A percentile compares a stretch with the other conserved stretches of the same genome.
phyloP scores from a whole-genome alignment of 2,113 vertebrate species.

The Rhea pennata region DNA sequence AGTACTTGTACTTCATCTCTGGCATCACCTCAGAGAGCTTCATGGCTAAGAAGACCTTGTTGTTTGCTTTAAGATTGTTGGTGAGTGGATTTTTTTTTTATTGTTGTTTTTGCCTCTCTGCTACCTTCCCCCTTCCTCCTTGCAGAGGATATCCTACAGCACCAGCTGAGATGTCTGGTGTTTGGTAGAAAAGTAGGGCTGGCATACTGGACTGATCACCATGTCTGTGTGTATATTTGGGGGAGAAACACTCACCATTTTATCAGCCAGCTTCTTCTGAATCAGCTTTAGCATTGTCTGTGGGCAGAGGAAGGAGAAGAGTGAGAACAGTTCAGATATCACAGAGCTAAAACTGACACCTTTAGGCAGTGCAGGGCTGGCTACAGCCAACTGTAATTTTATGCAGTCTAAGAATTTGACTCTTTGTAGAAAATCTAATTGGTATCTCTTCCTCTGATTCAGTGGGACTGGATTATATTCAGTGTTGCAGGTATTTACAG shows the following conservation, averaged over 20 bases:
- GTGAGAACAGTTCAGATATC: not conserved
- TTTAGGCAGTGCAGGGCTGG: not conserved
- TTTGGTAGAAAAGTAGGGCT: conserved; percentile 4
- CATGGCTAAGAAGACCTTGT: conserved; percentile 26
- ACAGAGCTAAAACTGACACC: not conserved
- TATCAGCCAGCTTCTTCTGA: conserved; percentile 94
- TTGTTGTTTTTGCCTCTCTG: not conserved
- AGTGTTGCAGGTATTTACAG: not conserved
- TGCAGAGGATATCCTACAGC: not conserved
- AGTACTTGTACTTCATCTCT: not conserved
- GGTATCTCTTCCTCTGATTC: not conserved
- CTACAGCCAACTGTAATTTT: not conserved
- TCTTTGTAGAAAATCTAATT: not conserved
- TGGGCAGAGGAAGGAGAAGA: conserved; percentile 9
- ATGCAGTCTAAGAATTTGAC: not conserved
- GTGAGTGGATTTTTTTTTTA: not conserved
- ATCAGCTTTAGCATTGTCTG: conserved; percentile 98
- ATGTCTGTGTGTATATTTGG: not conserved
- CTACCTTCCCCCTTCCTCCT: not conserved
- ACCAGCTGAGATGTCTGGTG: not conserved
- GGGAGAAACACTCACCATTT: conserved; percentile 83
- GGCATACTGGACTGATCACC: not conserved
- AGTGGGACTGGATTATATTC: not conserved
- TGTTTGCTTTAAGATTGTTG: not conserved
- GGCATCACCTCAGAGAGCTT: not conserved